Conservation (phyloP, 2,888 invertebrate species). For the Melinaea marsaeus region DNA sequence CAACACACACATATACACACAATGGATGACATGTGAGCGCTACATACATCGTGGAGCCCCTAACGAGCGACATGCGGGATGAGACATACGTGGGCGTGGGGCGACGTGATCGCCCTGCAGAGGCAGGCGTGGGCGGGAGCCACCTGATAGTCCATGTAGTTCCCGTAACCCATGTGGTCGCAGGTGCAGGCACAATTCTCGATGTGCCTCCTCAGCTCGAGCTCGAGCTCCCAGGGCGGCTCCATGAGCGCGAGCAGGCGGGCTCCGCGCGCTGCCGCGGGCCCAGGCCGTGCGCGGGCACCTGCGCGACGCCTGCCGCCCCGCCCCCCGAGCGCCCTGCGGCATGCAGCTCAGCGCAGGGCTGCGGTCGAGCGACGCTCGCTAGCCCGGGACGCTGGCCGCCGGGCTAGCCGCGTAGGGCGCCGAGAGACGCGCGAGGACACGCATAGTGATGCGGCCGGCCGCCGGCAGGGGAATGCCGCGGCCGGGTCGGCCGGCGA, state of each 20-base stretch:
- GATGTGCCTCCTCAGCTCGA: conserved; percentile 92
- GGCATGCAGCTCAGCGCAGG: conserved; percentile 63
- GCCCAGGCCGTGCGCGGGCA: conserved; percentile 68
- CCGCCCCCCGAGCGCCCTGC: conserved; percentile 61
- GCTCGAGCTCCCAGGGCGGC: conserved; percentile 83
- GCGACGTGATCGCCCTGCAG: conserved; percentile 74
- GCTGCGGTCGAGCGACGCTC: conserved; percentile 57
- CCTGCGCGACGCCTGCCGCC: conserved; percentile 68
- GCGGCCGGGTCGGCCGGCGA: conserved; percentile 58
- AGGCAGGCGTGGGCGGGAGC: conserved; percentile 72
- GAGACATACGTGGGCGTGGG: conserved; percentile 71
- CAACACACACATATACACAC: conserved; percentile 32
- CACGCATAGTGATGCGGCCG: conserved; percentile 62
- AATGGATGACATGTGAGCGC: conserved; percentile 43
- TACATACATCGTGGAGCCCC: conserved; percentile 54
- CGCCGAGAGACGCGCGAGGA: conserved; percentile 48
- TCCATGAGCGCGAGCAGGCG: conserved; percentile 70
- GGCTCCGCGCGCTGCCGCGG: conserved; percentile 61
- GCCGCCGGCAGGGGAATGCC: conserved; percentile 68
- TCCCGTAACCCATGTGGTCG: conserved; percentile 96
- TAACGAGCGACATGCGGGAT: conserved; percentile 55
- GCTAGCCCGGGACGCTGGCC: conserved; percentile 61
- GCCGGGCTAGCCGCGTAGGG: conserved; percentile 59
- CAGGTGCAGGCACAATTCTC: conserved; percentile 93
- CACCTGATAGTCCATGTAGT: conserved; percentile 94